These are phyloP conservation scores for Aythya baeri DNA, from an alignment of 2,113 vertebrate species.

Conservation along the genomic window DNA sequence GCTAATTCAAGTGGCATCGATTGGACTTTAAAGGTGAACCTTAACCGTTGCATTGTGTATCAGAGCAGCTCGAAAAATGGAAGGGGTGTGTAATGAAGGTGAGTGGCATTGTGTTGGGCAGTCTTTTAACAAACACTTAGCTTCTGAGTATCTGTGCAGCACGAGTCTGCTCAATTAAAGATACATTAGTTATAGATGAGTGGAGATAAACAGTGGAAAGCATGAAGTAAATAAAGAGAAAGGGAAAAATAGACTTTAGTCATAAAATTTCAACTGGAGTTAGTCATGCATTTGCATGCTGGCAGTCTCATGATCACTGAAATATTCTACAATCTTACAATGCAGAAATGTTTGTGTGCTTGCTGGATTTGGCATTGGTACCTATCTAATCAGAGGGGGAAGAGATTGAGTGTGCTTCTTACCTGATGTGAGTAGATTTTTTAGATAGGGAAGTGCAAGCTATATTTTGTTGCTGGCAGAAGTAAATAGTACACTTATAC, in stretches of 20 bases:
- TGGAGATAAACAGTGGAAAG: not conserved
- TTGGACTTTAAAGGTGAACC: not conserved
- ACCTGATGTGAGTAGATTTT: not conserved
- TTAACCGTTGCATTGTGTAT: not conserved
- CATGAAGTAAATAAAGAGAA: not conserved
- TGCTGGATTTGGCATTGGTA: not conserved
- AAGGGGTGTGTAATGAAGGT: not conserved
- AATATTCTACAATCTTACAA: not conserved
- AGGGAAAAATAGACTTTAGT: not conserved
- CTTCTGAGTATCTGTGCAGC: not conserved
- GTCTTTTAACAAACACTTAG: not conserved
- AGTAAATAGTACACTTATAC: not conserved
- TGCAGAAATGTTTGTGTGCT: not conserved
- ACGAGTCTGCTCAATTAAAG: not conserved
- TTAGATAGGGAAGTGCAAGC: not conserved
- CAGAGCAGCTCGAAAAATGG: not conserved
- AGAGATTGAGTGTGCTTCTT: not conserved
- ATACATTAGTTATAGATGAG: not conserved
- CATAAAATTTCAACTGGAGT: not conserved
- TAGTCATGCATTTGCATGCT: not conserved
- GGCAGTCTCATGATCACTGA: not conserved
- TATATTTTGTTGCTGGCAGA: not conserved
- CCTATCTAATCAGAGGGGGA: not conserved
- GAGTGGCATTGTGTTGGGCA: not conserved
- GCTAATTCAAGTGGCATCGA: slow-evolving; percentile 4